Conservation (phyloP, 2,797 vertebrate genomes). For the Borostomias antarcticus region DNA sequence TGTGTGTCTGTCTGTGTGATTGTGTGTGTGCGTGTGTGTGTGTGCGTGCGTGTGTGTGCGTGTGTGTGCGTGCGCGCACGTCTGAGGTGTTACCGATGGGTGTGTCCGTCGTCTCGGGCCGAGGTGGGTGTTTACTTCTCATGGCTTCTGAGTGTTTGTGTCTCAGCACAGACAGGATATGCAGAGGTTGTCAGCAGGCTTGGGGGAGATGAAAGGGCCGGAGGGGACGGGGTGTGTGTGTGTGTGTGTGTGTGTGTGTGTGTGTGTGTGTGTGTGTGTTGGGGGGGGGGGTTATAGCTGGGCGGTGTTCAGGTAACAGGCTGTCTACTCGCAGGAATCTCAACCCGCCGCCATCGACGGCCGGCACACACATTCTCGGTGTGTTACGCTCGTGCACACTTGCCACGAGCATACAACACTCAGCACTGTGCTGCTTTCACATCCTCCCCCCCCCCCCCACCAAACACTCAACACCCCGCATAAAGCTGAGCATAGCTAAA, state of each 20-base stretch:
- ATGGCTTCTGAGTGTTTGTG: conserved; percentile 60
- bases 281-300: conserved; percentile 51
- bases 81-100: conserved; percentile 36
- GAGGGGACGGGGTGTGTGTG: too few relatives aligned
- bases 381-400: conserved; percentile 17
- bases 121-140: conserved; percentile 65
- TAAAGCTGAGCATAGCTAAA: conserved; percentile 36
- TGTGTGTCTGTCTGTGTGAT: conserved; percentile 10
- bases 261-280: too few relatives aligned
- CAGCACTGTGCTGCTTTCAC: conserved; percentile 38
- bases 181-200: conserved; percentile 69
- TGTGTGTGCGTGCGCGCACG: neutral
- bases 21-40: conserved; percentile 11
- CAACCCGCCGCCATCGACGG: conserved; percentile 29
- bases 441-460: neutral
- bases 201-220: conserved; percentile 67
- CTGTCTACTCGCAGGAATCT: conserved; percentile 59
- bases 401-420: conserved; percentile 42
- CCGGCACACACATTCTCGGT: conserved; percentile 33
- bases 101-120: conserved; percentile 62
- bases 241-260: too few relatives aligned
- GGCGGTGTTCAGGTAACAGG: conserved; percentile 66
- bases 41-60: conserved; percentile 3
- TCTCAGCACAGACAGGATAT: conserved; percentile 71
- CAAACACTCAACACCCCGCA: conserved; percentile 50